A percentile compares a stretch with the other conserved stretches of the same genome.
Evolutionary conservation across 2,113 vertebrate species (phyloP).

Genomic region (Ammodytes dubius): DNA sequence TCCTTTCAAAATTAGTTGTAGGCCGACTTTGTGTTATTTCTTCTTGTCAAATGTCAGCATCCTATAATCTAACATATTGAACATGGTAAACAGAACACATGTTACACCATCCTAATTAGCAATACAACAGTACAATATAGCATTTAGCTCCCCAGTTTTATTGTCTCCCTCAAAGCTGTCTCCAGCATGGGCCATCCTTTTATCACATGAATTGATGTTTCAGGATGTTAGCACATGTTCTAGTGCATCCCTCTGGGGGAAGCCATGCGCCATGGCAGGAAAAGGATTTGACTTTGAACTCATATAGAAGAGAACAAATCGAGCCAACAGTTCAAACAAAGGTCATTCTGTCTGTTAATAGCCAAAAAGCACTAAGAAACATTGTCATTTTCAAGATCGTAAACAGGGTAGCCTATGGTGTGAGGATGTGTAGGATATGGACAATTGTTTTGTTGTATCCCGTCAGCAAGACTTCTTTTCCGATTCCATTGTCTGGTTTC

Average conservation of each 20-base stretch:
- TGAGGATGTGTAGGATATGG: constrained; percentile 2
- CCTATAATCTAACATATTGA: background rate
- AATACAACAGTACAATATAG: background rate
- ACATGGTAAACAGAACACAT: background rate
- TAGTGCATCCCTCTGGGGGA: constrained; percentile 32
- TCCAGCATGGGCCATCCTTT: background rate
- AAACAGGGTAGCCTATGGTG: background rate
- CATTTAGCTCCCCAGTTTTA: background rate
- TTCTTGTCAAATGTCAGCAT: background rate
- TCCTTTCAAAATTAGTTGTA: background rate
- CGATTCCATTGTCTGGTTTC: constrained; percentile 22
- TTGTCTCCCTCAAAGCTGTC: background rate
- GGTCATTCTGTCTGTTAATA: constrained; percentile 32
- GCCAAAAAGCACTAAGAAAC: background rate
- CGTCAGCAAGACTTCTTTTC: background rate
- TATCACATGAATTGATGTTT: constrained; percentile 38
- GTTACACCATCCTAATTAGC: background rate
- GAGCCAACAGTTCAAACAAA: constrained; percentile 29
- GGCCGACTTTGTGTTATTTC: background rate
- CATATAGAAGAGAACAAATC: background rate
- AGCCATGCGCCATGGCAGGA: constrained; percentile 28
- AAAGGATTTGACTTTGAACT: constrained; percentile 45
- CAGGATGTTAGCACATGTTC: constrained; percentile 38
- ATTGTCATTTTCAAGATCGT: background rate
- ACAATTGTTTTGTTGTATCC: constrained; percentile 10